Percentiles rank a stretch among this genome's conserved stretches.
Conservation (phyloP, 1,140 invertebrate genomes). For the Cheumatopsyche charites region DNA sequence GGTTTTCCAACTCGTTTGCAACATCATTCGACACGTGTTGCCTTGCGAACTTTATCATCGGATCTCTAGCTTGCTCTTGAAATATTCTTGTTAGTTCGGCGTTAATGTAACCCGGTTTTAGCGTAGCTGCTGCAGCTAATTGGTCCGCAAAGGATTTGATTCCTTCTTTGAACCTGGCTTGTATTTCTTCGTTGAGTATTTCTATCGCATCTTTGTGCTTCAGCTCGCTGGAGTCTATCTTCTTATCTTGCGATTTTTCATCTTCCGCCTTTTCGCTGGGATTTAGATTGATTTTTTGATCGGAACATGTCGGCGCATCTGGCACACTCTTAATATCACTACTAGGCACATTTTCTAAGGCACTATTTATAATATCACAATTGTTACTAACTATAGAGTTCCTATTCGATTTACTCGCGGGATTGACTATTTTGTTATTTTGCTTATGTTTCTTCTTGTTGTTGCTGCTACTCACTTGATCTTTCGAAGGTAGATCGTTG, state of each 20-base stretch:
- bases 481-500: conserved; percentile 23
- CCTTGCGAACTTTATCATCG: conserved; percentile 50
- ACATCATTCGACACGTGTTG: conserved; percentile 56
- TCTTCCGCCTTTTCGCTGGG: not conserved
- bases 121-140: conserved; percentile 41
- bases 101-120: conserved; percentile 45
- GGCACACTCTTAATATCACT: conserved; percentile 24
- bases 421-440: conserved; percentile 35
- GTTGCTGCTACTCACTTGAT: conserved; percentile 31
- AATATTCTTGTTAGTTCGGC: conserved; percentile 47
- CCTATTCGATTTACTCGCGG: conserved; percentile 36
- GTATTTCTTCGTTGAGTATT: conserved; percentile 47
- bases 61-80: conserved; percentile 49
- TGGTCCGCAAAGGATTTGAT: conserved; percentile 46
- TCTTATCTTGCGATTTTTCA: not conserved
- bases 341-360: conserved; percentile 36
- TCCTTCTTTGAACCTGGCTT: conserved; percentile 47
- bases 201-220: conserved; percentile 45
- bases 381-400: conserved; percentile 33
- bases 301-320: not conserved
- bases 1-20: conserved; percentile 60
- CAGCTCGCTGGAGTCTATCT: not conserved
- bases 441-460: conserved; percentile 44
- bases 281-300: not conserved
- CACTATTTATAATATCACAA: conserved; percentile 47